Conservation (phyloP, 2,888 invertebrate genomes). For the Saturnia pavonia region DNA sequence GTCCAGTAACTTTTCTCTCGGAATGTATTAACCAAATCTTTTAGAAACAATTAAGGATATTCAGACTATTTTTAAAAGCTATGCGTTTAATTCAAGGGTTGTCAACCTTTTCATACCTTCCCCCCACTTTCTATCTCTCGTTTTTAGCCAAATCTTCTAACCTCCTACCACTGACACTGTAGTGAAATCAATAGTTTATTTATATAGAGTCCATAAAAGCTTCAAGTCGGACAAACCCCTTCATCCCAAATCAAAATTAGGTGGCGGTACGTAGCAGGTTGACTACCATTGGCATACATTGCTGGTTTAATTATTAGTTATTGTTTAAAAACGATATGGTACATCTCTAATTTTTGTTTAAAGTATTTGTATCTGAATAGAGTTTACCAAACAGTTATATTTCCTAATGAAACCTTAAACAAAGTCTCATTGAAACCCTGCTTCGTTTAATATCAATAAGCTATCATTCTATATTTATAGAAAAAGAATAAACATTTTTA, state of each 20-base stretch:
- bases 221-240: too few relatives aligned
- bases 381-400: not conserved
- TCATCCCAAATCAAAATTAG: too few relatives aligned
- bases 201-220: too few relatives aligned
- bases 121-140: too few relatives aligned
- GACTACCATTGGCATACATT: too few relatives aligned
- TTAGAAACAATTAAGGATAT: not conserved
- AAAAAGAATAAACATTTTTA: not conserved
- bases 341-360: not conserved
- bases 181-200: too few relatives aligned
- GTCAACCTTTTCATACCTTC: too few relatives aligned
- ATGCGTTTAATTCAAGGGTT: too few relatives aligned
- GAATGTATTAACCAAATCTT: not conserved
- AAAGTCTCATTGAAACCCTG: not conserved
- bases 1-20: not conserved
- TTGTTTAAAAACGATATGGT: not conserved
- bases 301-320: conserved; percentile 1
- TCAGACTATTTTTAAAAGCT: too few relatives aligned
- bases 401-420: not conserved
- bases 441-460: not conserved
- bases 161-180: too few relatives aligned
- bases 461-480: not conserved
- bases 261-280: not conserved
- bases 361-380: not conserved
- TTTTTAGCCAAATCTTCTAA: too few relatives aligned